A percentile compares a stretch with the other conserved stretches of the same genome.
Conservation (phyloP, 2,888 invertebrate species). For the Cremastobaeus sp. region DNA sequence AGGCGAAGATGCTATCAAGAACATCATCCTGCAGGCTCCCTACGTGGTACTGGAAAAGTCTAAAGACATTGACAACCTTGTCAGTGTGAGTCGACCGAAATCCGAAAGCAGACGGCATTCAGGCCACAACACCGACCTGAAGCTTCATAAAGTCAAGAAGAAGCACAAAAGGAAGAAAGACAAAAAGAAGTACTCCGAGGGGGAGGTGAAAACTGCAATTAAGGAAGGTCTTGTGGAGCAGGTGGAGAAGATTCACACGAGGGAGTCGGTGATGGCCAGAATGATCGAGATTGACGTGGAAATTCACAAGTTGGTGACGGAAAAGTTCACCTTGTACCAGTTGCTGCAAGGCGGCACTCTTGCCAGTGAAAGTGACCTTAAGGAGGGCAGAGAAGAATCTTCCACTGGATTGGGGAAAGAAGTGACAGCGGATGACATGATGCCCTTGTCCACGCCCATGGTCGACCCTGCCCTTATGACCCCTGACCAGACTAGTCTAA, state of each 20-base stretch:
- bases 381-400: conserved; percentile 11
- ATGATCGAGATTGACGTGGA: conserved; percentile 83
- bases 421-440: conserved; percentile 6
- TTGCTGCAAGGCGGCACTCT: conserved; percentile 71
- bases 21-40: conserved; percentile 58
- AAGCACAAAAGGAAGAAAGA: conserved; percentile 62
- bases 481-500: neutral
- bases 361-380: conserved; percentile 38
- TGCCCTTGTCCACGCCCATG: conserved; percentile 6
- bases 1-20: conserved; percentile 25
- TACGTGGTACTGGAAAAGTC: conserved; percentile 61
- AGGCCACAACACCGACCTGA: conserved; percentile 36
- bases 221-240: conserved; percentile 51
- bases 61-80: conserved; percentile 51
- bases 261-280: conserved; percentile 79
- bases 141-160: conserved; percentile 63
- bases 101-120: conserved; percentile 10
- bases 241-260: conserved; percentile 62
- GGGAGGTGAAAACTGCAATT: conserved; percentile 62
- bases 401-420: neutral
- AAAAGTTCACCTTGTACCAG: conserved; percentile 81
- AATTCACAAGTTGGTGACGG: conserved; percentile 81
- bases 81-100: neutral
- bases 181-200: conserved; percentile 53
- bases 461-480: neutral